Percentiles rank a stretch among this genome's conserved stretches.
These are phyloP conservation scores for Pseudomyrmex cubaensis DNA, from an alignment of 1,140 invertebrate genomes.

Conservation along the genomic window DNA sequence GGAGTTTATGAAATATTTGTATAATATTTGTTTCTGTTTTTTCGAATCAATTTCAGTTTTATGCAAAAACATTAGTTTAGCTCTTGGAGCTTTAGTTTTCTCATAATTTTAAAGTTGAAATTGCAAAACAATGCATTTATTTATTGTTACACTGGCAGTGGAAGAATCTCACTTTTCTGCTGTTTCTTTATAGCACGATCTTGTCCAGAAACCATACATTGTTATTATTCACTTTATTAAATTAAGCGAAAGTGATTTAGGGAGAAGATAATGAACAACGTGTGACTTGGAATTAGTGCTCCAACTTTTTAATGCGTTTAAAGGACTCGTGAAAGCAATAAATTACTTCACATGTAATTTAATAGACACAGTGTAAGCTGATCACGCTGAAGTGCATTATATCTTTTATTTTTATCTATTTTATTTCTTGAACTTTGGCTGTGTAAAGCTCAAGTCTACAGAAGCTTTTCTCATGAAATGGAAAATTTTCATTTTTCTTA, in stretches of 20 bases:
- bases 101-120: background rate
- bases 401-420: background rate
- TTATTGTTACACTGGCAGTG: background rate
- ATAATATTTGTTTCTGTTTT: too few relatives aligned
- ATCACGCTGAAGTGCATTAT: background rate
- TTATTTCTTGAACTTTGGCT: slow-evolving; percentile 5
- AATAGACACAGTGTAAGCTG: background rate
- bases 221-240: slow-evolving; percentile 60
- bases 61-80: too few relatives aligned
- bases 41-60: too few relatives aligned
- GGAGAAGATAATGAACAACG: slow-evolving; percentile 45
- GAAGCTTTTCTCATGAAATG: too few relatives aligned
- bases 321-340: slow-evolving; percentile 44
- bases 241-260: slow-evolving; percentile 52
- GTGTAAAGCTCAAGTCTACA: background rate
- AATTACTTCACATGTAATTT: slow-evolving; percentile 47
- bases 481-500: too few relatives aligned
- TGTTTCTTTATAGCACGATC: slow-evolving; percentile 15
- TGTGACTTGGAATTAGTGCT: slow-evolving; percentile 53
- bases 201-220: slow-evolving; percentile 29
- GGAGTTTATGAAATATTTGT: too few relatives aligned
- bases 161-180: slow-evolving; percentile 15
- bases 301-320: slow-evolving; percentile 51
- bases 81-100: too few relatives aligned
- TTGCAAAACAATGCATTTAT: background rate